Evolutionary conservation across 2,113 vertebrate species (phyloP), one percentile per base, ranked within the genome.

Genomic region (Mugil cephalus): DNA sequence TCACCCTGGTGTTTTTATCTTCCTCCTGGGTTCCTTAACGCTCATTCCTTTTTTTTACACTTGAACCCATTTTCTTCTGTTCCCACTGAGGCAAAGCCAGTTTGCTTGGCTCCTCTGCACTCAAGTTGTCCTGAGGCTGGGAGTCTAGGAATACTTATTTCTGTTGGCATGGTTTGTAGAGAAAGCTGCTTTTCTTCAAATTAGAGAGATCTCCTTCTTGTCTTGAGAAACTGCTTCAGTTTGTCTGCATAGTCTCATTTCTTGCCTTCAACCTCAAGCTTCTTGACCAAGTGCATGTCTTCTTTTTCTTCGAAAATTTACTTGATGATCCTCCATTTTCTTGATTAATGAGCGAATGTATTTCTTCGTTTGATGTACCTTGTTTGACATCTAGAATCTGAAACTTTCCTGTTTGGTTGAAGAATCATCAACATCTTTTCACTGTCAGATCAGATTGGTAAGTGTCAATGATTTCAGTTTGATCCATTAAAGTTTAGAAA

Each of bases 31-130:
- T 4, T 65, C 66, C 4, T 72, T 53, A 1, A 2, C 36, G 19
- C 11, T 55, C 14, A 4, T 39, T 36, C 21, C 64, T 79, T 79
- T 76, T 43, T 66, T 46, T 42, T 62, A 1, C 74, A 10, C 74
- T 79, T 6, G 83, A 86, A 1, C 64, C 87, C 6, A 84, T 34
- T 56, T 84, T 59, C 71, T 79, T 53, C 71, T 76, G 30, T 52
- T 81, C 30, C 24, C 9, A 18, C 7, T 10, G 1, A 19, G 11
- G n/a, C 17, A n/a, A 74, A 50, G 19, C 2, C 15, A 3, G 4
- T 46, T 39, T 6, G 6, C 10, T 43, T 10, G 7, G 18, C 38
- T 56, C n/a, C 2, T 63, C 35, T 17, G 9, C 48, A 17, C 35
- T 6, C 6, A 5, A 30, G 2, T 0, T 59, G 6, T 43, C 11